phyloP scores from a whole-genome alignment of 1,140 invertebrate species.

The Eupristina koningsbergeri region DNA sequence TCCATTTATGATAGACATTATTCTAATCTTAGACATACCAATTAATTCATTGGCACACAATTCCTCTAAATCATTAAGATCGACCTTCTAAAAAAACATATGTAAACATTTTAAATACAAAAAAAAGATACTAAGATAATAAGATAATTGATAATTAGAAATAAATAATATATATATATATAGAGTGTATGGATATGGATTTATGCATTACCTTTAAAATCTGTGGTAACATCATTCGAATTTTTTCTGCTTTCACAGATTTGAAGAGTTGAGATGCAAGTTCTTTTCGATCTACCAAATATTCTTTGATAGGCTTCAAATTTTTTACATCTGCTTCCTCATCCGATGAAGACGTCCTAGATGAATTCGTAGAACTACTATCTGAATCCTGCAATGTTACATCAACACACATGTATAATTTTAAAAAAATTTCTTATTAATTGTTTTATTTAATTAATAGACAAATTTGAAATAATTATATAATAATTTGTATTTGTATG shows the following conservation, averaged over 20 bases:
- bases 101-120: background rate
- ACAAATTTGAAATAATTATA: too few relatives aligned
- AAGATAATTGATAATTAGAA: too few relatives aligned
- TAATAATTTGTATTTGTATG: too few relatives aligned
- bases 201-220: conserved; percentile 62
- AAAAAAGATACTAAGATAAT: too few relatives aligned
- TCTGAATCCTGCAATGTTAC: conserved; percentile 49
- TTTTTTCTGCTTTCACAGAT: conserved; percentile 70
- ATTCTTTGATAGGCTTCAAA: conserved; percentile 71
- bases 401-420: background rate
- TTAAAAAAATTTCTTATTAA: background rate
- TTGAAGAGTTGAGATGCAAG: conserved; percentile 68
- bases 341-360: conserved; percentile 61
- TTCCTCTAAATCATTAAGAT: conserved; percentile 67
- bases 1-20: conserved; percentile 66
- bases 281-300: conserved; percentile 65
- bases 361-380: conserved; percentile 51
- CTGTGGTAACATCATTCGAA: conserved; percentile 71
- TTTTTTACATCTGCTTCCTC: conserved; percentile 65
- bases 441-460: background rate
- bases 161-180: background rate
- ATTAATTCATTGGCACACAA: conserved; percentile 69
- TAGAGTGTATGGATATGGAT: background rate
- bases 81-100: conserved; percentile 62
- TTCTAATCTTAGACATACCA: conserved; percentile 70